Conservation (phyloP, 2,888 invertebrate genomes). For the Callyntrura guangdongensis region DNA sequence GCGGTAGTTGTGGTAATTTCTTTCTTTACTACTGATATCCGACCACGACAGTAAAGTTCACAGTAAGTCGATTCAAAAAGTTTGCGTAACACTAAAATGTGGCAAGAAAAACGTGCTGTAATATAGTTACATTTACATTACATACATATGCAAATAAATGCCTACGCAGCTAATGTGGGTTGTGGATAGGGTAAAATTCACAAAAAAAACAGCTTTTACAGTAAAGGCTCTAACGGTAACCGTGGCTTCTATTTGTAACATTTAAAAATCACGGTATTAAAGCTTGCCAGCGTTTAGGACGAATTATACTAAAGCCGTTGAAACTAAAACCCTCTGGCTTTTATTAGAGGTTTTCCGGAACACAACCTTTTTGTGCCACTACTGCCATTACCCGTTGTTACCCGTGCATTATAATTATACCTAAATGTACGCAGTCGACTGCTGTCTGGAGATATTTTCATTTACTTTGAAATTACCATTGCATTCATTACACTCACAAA, state of each 20-base stretch:
- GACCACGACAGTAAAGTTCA: background rate
- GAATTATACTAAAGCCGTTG: background rate
- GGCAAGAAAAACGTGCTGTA: background rate
- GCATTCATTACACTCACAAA: background rate
- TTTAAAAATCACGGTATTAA: no score
- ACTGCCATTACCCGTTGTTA: background rate
- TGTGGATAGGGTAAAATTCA: no score
- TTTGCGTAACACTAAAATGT: background rate
- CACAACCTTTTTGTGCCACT: background rate
- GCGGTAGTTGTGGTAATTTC: background rate
- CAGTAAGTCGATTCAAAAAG: background rate
- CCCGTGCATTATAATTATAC: no score
- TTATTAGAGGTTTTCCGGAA: no score
- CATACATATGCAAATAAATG: no score
- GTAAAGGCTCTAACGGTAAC: no score
- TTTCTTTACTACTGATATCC: background rate
- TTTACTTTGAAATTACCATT: slow-evolving; percentile 12
- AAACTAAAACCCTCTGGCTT: background rate
- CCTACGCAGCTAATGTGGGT: no score
- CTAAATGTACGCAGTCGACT: background rate
- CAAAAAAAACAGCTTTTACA: no score
- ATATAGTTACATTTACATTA: background rate
- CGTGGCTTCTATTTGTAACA: no score
- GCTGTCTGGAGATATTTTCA: background rate
- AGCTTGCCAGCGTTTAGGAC: no score